Evolutionary conservation across 2,888 invertebrate genomes (phyloP).

Genomic region (Polyommatus icarus): DNA sequence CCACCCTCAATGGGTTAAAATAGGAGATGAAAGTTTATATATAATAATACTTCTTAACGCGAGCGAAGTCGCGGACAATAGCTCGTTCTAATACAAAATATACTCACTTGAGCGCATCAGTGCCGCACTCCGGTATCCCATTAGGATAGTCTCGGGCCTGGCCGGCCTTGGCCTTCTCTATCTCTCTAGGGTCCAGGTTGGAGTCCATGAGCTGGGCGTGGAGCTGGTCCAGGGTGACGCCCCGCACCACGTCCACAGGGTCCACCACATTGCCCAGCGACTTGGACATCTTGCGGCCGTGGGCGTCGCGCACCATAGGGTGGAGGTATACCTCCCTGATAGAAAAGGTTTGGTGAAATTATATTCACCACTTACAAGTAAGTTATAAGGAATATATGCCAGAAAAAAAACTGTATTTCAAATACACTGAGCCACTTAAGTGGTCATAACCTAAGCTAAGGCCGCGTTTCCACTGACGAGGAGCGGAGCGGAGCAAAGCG

Average conservation of each 20-base stretch:
- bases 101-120: constrained; percentile 93
- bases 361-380: too few relatives aligned
- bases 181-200: constrained; percentile 92
- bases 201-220: constrained; percentile 87
- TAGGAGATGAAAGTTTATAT: too few relatives aligned
- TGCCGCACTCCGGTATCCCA: constrained; percentile 98
- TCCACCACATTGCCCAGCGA: constrained; percentile 99
- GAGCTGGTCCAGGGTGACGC: constrained; percentile 89
- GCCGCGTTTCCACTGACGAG: too few relatives aligned
- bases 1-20: too few relatives aligned
- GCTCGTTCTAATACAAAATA: too few relatives aligned
- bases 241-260: constrained; percentile 96
- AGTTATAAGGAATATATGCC: too few relatives aligned
- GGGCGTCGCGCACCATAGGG: constrained; percentile 98
- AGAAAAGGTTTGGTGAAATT: constrained; percentile 33
- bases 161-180: constrained; percentile 86
- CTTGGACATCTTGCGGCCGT: constrained; percentile 99
- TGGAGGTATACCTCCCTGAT: constrained; percentile 93
- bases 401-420: too few relatives aligned
- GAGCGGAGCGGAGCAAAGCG: too few relatives aligned
- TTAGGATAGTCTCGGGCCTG: constrained; percentile 90
- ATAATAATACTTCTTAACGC: too few relatives aligned
- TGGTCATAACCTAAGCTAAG: too few relatives aligned
- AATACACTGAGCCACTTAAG: too few relatives aligned
- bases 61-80: too few relatives aligned